These are phyloP conservation scores for Onthophagus sagittarius DNA, from an alignment of 2,888 invertebrate species.

Conservation along the genomic window DNA sequence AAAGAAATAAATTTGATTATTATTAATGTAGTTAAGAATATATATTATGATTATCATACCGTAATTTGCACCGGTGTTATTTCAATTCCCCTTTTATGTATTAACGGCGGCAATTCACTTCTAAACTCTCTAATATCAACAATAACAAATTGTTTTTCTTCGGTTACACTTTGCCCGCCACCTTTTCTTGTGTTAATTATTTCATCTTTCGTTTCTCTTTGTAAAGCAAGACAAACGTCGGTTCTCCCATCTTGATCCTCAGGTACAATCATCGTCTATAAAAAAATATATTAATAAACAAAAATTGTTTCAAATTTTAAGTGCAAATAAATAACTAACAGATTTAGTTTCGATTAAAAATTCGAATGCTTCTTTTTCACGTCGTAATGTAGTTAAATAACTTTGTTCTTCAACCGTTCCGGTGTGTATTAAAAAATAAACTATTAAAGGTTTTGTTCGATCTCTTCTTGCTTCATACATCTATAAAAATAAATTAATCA, in stretches of 20 bases:
- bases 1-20: constrained; percentile 27
- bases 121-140: constrained; percentile 98
- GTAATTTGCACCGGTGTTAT: constrained; percentile 85
- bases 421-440: constrained; percentile 87
- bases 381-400: constrained; percentile 82
- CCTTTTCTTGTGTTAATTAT: constrained; percentile 35
- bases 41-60: constrained; percentile 45
- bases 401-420: constrained; percentile 96
- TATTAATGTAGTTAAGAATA: constrained; percentile 6
- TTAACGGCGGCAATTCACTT: constrained; percentile 89
- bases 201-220: constrained; percentile 34
- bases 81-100: constrained; percentile 90
- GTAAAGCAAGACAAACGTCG: constrained; percentile 56
- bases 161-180: constrained; percentile 35
- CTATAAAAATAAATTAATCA: constrained; percentile 40
- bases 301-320: neutral
- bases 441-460: constrained; percentile 57
- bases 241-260: constrained; percentile 84
- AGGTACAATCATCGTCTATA: constrained; percentile 79
- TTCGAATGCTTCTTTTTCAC: constrained; percentile 95
- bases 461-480: constrained; percentile 64
- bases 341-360: constrained; percentile 87
- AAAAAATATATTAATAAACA: constrained; percentile 22
- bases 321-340: constrained; percentile 53
- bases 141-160: constrained; percentile 59